Conservation (phyloP, 2,888 invertebrate species). For the Didymodactylos carnosus region DNA sequence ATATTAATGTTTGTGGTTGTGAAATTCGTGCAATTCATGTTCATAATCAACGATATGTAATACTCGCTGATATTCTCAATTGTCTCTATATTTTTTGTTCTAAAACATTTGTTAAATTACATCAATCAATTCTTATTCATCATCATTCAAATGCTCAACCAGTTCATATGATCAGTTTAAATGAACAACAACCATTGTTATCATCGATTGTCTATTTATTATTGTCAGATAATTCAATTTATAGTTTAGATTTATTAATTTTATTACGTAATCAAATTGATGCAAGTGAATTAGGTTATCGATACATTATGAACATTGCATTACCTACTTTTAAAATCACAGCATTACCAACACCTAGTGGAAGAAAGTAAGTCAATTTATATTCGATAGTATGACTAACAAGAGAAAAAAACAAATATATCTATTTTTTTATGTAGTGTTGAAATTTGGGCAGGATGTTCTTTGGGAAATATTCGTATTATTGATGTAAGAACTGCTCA, state of each 20-base stretch:
- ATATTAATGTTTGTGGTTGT: neutral
- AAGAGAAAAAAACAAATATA: neutral
- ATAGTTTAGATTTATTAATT: neutral
- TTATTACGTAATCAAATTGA: neutral
- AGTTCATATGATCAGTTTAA: neutral
- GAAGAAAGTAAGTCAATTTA: neutral
- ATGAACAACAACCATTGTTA: too few relatives aligned
- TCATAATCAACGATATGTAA: neutral
- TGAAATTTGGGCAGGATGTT: neutral
- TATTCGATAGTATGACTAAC: too few relatives aligned
- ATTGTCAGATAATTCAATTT: neutral
- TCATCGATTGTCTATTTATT: neutral
- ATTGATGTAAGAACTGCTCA: neutral
- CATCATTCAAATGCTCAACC: neutral
- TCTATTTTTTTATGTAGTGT: neutral
- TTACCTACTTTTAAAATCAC: neutral
- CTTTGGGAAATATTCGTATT: neutral
- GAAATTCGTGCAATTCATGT: neutral
- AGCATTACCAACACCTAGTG: neutral
- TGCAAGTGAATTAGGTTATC: neutral
- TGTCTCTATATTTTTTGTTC: neutral
- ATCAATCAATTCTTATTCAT: neutral
- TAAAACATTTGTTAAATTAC: neutral
- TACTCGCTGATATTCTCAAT: neutral
- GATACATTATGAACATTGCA: neutral